Base-by-base conservation (phyloP, 2,797 vertebrate genomes). In the Numenius phaeopus region DNA sequence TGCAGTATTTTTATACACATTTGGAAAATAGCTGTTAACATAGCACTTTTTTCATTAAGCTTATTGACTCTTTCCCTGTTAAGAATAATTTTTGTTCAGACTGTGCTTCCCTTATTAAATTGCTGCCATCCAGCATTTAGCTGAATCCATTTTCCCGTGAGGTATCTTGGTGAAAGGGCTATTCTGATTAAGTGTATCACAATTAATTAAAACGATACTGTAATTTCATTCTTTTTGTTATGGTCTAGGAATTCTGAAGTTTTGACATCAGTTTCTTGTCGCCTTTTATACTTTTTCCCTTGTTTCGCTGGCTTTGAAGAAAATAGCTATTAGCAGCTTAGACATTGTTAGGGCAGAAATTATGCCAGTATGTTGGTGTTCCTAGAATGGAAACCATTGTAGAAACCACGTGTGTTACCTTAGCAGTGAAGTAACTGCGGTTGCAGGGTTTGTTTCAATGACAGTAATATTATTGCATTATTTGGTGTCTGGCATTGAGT, bases 321-420 rank as follows among this genome's bases (percentile, higher is more conserved):
- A 57, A 49, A 77, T 21, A 9, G 4, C 11, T 10, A 7, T 59
- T 62, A 77, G 42, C 55, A 80, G 8, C 19, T 59, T 47, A 37
- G 40, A 37, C 10, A 8, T 15, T 30, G 5, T 27, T 71, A 84
- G 42, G 32, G 30, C 14, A 72, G 71, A 82, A 87, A 49, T 78
- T 27, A 24, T 5, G 9, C 37, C 2, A 2, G 13, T 42, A 4
- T 61, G 23, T 12, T 52, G 19, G 13, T 1, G 1, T 50, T 84
- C 10, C 23, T 34, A 18, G 46, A 81, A 42, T 5, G 8, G 47
- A 58, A 77, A 64, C 30, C 14, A 6, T 8, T 73, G 39, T 23
- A 40, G 61, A 57, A 64, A 39, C 27, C n/a, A 11, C 0, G 2
- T 52, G 37, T 66, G 42, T 67, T 39, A 24, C 23, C 47, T 67